A percentile compares a stretch with the other conserved stretches of the same genome.
Conservation (phyloP, 2,797 vertebrate genomes). For the Typhlichthys subterraneus region DNA sequence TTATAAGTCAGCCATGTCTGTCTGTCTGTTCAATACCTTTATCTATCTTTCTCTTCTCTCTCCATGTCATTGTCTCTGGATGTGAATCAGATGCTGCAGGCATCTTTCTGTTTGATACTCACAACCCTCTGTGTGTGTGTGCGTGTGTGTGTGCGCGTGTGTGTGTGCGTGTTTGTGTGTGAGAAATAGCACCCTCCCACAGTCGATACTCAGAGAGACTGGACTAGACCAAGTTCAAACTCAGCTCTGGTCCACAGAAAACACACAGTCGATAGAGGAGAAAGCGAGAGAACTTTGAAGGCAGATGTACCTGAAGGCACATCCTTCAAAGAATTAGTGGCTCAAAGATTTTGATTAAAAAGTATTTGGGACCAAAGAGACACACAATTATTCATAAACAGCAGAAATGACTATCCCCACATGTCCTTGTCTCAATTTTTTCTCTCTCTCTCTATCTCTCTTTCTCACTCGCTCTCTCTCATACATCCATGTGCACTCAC, state of each 20-base stretch:
- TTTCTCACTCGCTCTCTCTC: neutral
- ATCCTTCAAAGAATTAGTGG: constrained; percentile 70
- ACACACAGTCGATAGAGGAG: constrained; percentile 57
- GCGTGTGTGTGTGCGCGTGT: neutral
- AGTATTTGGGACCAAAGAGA: constrained; percentile 44
- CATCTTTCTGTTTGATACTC: constrained; percentile 74
- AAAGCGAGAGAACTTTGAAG: constrained; percentile 58
- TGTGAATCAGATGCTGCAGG: constrained; percentile 77
- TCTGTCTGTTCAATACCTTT: constrained; percentile 2
- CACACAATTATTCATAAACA: constrained; percentile 52
- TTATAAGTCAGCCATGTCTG: neutral
- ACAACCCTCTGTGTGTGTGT: constrained; percentile 31
- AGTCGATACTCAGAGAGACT: constrained; percentile 54
- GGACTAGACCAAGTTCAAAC: constrained; percentile 70
- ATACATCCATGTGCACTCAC: neutral
- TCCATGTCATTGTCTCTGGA: constrained; percentile 55
- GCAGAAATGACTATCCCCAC: constrained; percentile 46
- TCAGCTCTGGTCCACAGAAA: constrained; percentile 56
- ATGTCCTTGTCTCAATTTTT: constrained; percentile 17
- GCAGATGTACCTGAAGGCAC: constrained; percentile 69
- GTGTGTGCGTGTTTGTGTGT: constrained; percentile 33
- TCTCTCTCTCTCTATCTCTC: constrained; percentile 1
- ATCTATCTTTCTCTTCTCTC: neutral
- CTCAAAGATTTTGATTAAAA: constrained; percentile 65
- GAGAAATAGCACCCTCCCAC: constrained; percentile 63